Base-by-base conservation (phyloP, 2,888 invertebrate genomes). In the Epistrophella euchroma region DNA sequence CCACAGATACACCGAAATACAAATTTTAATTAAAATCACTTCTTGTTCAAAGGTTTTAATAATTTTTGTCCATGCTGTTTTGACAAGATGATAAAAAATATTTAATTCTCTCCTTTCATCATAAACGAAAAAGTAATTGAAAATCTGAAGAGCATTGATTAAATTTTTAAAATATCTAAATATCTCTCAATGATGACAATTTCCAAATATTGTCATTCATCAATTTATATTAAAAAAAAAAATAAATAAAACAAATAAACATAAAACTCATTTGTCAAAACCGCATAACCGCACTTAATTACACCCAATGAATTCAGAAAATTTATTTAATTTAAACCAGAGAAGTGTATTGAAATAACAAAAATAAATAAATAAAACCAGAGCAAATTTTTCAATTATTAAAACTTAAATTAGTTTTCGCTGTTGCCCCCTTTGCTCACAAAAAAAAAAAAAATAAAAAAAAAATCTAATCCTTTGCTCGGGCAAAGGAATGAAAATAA, bases 401-500 rank as follows among this genome's bases (percentile, higher is more conserved):
- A 79, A 84, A 84, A 79, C 83, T 74, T 83, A 71, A 83, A 83
- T 83, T 74, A 83, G 79, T 73, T 83, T 83, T 66, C 52, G 10
- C 28, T 28, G 13, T 28, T 66, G 32, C 56, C 17, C 32, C 4
- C 37, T n/a, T n/a, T n/a, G 5, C 25, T 19, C 45, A 35, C 11
- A 35, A 40, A 40, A 40, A 66, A 50, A 22, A 11, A 66, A 19
- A 52, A 11, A 55, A 60, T 60, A 7, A 7, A 35, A 28, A 62
- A 35, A n/a, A 28, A 68, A 64, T 32, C 72, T 77, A 83, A 83
- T 78, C 73, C 60, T 68, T 62, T 56, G 45, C 32, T 60, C 32
- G 52, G n/a, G 15, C 13, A 52, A 11, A 25, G 6, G 50, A 66
- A 50, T 50, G 7, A 62, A 37, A 66, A 32, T 45, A 25, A 32